Percentiles rank a stretch among this genome's conserved stretches.
These are phyloP conservation scores for Gasterosteus nipponicus DNA, from an alignment of 2,113 vertebrate species.

Conservation along the genomic window DNA sequence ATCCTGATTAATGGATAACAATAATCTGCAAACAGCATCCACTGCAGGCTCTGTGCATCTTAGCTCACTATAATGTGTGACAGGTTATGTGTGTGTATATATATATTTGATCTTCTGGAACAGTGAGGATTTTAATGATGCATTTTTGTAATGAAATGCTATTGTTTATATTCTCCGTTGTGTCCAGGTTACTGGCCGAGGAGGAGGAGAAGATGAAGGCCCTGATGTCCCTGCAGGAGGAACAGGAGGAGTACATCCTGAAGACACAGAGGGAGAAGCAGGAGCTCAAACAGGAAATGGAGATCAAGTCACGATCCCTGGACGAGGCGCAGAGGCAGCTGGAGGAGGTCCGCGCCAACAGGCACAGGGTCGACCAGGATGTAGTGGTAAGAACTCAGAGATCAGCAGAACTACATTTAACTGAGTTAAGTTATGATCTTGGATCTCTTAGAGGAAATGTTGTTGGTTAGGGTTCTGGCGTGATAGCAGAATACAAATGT, in stretches of 20 bases:
- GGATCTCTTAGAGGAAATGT: neutral
- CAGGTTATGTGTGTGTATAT: neutral
- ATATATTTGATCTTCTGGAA: neutral
- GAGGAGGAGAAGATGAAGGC: constrained; percentile 94
- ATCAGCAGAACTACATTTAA: neutral
- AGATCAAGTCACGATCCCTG: constrained; percentile 86
- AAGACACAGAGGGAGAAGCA: constrained; percentile 91
- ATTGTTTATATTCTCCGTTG: constrained; percentile 2
- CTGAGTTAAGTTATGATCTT: neutral
- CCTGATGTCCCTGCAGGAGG: constrained; percentile 90
- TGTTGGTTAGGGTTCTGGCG: neutral
- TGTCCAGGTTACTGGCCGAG: constrained; percentile 87
- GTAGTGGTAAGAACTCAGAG: constrained; percentile 86
- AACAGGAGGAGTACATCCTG: constrained; percentile 93
- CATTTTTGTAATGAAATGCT: neutral
- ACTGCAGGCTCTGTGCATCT: neutral
- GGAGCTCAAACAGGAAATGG: constrained; percentile 94
- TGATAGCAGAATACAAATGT: neutral
- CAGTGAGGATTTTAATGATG: neutral
- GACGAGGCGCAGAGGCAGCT: constrained; percentile 91
- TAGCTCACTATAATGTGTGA: neutral
- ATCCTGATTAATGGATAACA: neutral
- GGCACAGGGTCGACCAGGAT: constrained; percentile 91
- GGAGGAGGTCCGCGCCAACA: constrained; percentile 92
- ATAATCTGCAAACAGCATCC: neutral